Percentiles rank a stretch among this genome's conserved stretches.
phyloP scores from a whole-genome alignment of 2,113 vertebrate genomes.

The Corvus hawaiiensis region DNA sequence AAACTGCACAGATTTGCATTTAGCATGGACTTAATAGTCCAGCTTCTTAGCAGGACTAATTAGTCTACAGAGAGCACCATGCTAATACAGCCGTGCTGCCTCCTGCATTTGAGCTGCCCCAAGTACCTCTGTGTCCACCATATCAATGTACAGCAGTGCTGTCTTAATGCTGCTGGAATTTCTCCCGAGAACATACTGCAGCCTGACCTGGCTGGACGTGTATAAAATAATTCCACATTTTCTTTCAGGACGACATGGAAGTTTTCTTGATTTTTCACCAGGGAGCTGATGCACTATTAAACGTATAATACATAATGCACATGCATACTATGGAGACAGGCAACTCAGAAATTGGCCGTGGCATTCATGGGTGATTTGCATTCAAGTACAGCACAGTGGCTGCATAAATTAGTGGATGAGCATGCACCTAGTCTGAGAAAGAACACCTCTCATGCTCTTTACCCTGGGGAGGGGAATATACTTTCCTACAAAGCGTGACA shows the following conservation, averaged over 20 bases:
- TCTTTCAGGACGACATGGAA: not conserved
- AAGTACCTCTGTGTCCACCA: not conserved
- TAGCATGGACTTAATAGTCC: not conserved
- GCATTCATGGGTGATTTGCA: slow-evolving; percentile 48
- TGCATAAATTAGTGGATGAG: not conserved
- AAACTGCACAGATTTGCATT: not conserved
- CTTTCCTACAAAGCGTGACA: not conserved
- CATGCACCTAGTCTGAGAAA: not conserved
- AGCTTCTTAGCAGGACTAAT: slow-evolving; percentile 20
- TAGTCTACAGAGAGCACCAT: not conserved
- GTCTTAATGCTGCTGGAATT: not conserved
- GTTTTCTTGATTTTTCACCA: slow-evolving; percentile 2
- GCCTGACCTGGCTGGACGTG: not conserved
- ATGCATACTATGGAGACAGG: not conserved
- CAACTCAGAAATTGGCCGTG: not conserved
- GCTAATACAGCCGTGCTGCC: not conserved
- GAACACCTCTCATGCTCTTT: slow-evolving; percentile 29
- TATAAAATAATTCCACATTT: slow-evolving; percentile 2
- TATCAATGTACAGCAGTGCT: not conserved
- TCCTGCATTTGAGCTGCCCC: not conserved
- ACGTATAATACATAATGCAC: slow-evolving; percentile 11
- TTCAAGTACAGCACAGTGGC: slow-evolving; percentile 19
- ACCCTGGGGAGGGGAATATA: not conserved
- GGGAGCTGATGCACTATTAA: slow-evolving; percentile 34
- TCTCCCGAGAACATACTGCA: not conserved